A percentile compares a stretch with the other conserved stretches of the same genome.
Conservation (phyloP, 2,888 invertebrate genomes). For the Liopterus haemorrhoidalis region DNA sequence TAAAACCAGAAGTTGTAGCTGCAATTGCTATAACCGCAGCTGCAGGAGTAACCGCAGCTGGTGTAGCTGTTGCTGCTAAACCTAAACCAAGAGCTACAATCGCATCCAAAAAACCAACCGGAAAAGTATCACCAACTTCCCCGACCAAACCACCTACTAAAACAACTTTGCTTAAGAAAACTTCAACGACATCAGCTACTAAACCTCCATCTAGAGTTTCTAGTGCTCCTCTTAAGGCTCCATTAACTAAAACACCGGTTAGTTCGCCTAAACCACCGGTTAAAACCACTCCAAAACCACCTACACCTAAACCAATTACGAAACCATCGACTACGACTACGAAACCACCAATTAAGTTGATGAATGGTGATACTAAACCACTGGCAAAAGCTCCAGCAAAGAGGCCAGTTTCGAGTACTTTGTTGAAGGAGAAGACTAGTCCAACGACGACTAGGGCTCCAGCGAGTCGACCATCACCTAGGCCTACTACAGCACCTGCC, state of each 20-base stretch:
- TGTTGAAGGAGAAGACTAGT: conserved; percentile 2
- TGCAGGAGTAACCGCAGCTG: conserved; percentile 38
- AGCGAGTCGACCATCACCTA: conserved; percentile 25
- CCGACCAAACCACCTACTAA: conserved; percentile 22
- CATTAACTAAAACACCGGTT: conserved; percentile 53
- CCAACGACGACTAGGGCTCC: conserved; percentile 18
- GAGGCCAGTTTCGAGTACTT: conserved; percentile 30
- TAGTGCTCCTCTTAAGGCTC: no score
- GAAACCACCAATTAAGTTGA: conserved; percentile 24
- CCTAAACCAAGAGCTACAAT: conserved; percentile 25
- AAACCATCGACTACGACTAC: conserved; percentile 26
- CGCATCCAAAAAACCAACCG: conserved; percentile 28
- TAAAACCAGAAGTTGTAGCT: conserved; percentile 30
- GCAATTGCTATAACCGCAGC: conserved; percentile 37
- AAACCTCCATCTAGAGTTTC: conserved; percentile 8
- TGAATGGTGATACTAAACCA: conserved; percentile 27
- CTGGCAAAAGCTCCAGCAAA: conserved; percentile 20
- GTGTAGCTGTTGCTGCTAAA: conserved; percentile 38
- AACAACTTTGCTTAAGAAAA: conserved; percentile 24
- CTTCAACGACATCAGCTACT: conserved; percentile 26
- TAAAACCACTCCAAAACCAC: conserved; percentile 32
- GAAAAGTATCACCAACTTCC: conserved; percentile 26
- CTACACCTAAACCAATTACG: conserved; percentile 25
- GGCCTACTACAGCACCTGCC: conserved; percentile 27
- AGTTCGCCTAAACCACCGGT: conserved; percentile 24